A percentile compares a stretch with the other conserved stretches of the same genome.
phyloP scores from a whole-genome alignment of 30 jellyfish, hydroid and myxozoan species.

The Pelagia noctiluca region DNA sequence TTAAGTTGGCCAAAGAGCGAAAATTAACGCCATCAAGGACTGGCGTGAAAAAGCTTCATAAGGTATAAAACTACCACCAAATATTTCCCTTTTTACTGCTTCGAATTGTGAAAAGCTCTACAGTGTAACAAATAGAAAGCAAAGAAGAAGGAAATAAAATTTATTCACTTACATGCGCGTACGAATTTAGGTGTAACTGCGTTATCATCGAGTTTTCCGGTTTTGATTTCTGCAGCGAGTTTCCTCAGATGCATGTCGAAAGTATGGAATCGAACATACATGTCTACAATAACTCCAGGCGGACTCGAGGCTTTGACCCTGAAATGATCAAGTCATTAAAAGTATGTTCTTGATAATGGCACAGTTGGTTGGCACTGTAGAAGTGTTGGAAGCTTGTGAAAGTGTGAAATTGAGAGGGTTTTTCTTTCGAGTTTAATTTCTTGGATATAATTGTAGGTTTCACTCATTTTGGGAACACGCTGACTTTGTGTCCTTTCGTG shows the following conservation, averaged over 20 bases:
- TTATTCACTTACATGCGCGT: conserved; percentile 89
- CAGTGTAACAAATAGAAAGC: background rate
- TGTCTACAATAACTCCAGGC: conserved; percentile 84
- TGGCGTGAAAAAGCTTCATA: too few species aligned
- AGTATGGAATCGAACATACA: conserved; percentile 87
- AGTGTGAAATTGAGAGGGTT: too few species aligned
- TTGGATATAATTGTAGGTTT: too few species aligned
- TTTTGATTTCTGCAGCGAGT: conserved; percentile 66
- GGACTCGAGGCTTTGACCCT: conserved; percentile 32
- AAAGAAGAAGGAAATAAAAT: background rate
- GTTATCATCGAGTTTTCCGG: conserved; percentile 82
- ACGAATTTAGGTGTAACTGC: conserved; percentile 88
- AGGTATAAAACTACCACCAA: too few species aligned
- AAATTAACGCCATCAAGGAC: too few species aligned
- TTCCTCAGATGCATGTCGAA: conserved; percentile 67
- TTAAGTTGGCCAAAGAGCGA: too few species aligned
- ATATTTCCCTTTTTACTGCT: too few species aligned
- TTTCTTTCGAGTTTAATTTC: too few species aligned
- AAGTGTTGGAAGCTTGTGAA: too few species aligned
- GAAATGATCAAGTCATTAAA: background rate
- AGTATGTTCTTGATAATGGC: background rate
- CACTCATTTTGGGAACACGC: too few species aligned
- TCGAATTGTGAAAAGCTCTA: too few species aligned
- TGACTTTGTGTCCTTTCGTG: too few species aligned
- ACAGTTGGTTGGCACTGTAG: background rate